Evolutionary conservation across 2,888 invertebrate genomes (phyloP), one percentile per base, ranked within the genome.

Genomic region (Stomorhina lunata): DNA sequence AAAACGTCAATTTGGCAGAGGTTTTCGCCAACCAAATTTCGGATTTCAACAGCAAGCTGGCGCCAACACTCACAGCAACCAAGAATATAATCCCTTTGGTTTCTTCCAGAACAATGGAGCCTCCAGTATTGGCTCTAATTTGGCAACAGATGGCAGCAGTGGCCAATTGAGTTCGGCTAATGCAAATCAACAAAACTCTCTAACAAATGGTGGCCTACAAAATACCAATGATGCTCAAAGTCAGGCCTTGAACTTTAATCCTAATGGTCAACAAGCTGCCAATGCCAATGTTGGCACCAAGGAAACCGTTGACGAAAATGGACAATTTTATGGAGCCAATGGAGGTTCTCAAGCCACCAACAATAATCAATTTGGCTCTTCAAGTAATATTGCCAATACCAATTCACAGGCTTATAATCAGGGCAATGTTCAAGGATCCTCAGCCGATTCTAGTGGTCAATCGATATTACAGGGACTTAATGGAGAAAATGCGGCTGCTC

Each of bases 151-250:
- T 73, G 90, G 90, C 20, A 85, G 82, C 65, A 87, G 88, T 3
- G 91, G 90, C 0, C 91, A 91, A 78, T 76, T 90, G 10, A 89
- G 88, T 83, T 87, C 90, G 0, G 89, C 91, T 7, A 91, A 91
- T 80, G 88, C 88, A 0, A 87, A 88, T n/a, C 88, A 90, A n/a
- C 86, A 88, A 76, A 85, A 63, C 17, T 85, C 83, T n/a, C 68
- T 86, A 15, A 87, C 82, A 4, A 86, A 55, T 4, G 81, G 76
- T 12, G 88, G 86, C 9, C 85, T 68, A 0, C 87, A 86, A 15
- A 86, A 82, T 4, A 57, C 80, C 4, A 90, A 90, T 63, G 86
- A 85, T 10, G 89, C 89, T 1, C 91, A 91, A 84, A 90, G 90
- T 69, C 91, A 91, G 72, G 84, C 90, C 0, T 84, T 90, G 0